Evolutionary conservation across 2,888 invertebrate species (phyloP).

Genomic region (Hypolimnas misippus): DNA sequence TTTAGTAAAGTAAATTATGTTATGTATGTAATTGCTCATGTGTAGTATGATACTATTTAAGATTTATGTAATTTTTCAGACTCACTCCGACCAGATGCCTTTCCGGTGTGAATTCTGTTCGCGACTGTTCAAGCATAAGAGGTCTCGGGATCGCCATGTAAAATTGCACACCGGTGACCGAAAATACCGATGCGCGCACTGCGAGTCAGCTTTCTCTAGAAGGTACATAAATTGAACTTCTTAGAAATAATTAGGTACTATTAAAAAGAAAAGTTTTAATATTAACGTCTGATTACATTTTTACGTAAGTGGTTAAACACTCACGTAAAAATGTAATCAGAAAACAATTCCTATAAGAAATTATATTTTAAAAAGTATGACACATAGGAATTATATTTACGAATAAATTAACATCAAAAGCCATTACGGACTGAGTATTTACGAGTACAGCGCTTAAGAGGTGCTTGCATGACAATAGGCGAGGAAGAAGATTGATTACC

Average conservation of each 20-base stretch:
- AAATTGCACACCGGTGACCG: slow-evolving; percentile 96
- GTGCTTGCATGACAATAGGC: slow-evolving; percentile 69
- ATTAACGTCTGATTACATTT: no score
- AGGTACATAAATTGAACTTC: slow-evolving; percentile 84
- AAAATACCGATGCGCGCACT: slow-evolving; percentile 95
- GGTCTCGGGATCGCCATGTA: slow-evolving; percentile 96
- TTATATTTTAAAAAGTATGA: no score
- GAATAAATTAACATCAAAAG: slow-evolving; percentile 20
- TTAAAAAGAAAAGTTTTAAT: no score
- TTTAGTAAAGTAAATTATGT: no score
- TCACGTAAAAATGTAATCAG: no score
- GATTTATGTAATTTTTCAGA: slow-evolving; percentile 86
- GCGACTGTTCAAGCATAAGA: slow-evolving; percentile 96
- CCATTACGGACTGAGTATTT: slow-evolving; percentile 50
- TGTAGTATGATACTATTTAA: no score
- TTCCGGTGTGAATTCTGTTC: slow-evolving; percentile 96
- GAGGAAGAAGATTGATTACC: slow-evolving; percentile 72
- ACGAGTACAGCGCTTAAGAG: slow-evolving; percentile 53
- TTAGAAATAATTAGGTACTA: no score
- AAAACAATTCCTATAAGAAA: no score
- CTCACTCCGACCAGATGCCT: slow-evolving; percentile 95
- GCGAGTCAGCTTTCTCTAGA: slow-evolving; percentile 96
- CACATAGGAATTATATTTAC: slow-evolving; percentile 2
- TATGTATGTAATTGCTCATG: no score
- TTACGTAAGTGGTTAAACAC: no score